Base-by-base conservation (phyloP, 2,797 vertebrate genomes). In the Pygocentrus nattereri region DNA sequence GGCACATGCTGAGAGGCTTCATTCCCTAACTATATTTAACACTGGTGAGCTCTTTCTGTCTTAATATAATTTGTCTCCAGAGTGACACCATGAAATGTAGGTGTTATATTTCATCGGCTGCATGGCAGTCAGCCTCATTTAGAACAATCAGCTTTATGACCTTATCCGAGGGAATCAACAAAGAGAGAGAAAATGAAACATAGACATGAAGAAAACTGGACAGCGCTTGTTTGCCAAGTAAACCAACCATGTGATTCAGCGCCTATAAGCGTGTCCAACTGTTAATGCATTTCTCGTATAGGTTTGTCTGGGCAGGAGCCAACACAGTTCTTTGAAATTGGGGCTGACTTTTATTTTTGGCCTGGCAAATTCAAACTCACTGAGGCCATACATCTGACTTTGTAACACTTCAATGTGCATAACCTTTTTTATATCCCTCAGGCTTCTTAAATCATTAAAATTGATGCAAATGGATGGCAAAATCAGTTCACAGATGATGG, bases 211-310 rank as follows among this genome's bases (percentile, higher is more conserved):
- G 21, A 56, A 58, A 58, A 58, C 50, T 58, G 31, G 71, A 23
- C 13, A 74, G 71, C 21, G 4, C 21, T 41, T 58, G 19, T 74
- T 79, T 47, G 54, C 56, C 68, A 72, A 79, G 41, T 61, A 73
- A 31, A 54, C 34, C 69, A 52, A 34, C 25, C 78, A 13, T 73
- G 47, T 73, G 58, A 73, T 64, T 50, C 27, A 12, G 54, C 54
- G 78, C 47, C 58, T 50, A 73, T 62, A 50, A 50, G 69, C 8
- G 21, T 31, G 44, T 72, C 73, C 30, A 79, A 64, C 23, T 71
- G 34, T 47, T 61, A 27, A 34, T 18, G 41, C 25, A 72, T 61
- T 61, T 59, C 54, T 62, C 4, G 64, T 50, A 13, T 52, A 54
- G 23, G 19, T 25, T 49, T 38, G 58, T 16, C 76, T 25, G 34